These are phyloP conservation scores for Cuniculus paca DNA, from an alignment of 2,797 vertebrate genomes.

Conservation along the genomic window DNA sequence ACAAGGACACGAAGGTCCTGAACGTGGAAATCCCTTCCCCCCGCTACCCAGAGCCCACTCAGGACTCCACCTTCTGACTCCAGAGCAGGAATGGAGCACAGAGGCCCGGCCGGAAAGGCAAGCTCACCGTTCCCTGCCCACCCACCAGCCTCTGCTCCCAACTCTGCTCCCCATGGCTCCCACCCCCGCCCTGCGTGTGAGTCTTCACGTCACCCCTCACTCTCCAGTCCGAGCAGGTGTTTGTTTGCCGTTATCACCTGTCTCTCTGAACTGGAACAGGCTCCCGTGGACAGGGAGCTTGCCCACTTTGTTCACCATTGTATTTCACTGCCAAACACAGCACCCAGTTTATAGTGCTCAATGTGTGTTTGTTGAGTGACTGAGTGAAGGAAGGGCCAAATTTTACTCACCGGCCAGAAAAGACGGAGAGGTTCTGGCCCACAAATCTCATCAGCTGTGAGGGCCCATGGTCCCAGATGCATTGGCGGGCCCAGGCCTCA, in stretches of 20 bases:
- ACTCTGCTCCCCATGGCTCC: neutral
- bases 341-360: too few species aligned
- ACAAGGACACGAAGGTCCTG: neutral
- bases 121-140: neutral
- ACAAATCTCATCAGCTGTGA: constrained; percentile 90
- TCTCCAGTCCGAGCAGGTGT: rapidly evolving
- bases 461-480: constrained; percentile 94
- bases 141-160: neutral
- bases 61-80: neutral
- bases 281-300: too few species aligned
- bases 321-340: neutral
- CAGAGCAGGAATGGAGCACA: neutral
- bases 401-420: constrained; percentile 92
- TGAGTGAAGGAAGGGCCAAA: neutral
- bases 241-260: neutral
- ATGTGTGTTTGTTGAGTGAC: neutral
- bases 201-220: neutral
- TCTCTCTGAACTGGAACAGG: neutral
- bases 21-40: neutral
- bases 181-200: too few species aligned
- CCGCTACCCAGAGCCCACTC: neutral
- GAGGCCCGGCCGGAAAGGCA: neutral
- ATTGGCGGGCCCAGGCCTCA: constrained; percentile 92
- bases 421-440: constrained; percentile 95
- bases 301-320: neutral